These are phyloP conservation scores for Onychorhynchus coronatus DNA, from an alignment of 2,113 vertebrate species.

Conservation along the genomic window DNA sequence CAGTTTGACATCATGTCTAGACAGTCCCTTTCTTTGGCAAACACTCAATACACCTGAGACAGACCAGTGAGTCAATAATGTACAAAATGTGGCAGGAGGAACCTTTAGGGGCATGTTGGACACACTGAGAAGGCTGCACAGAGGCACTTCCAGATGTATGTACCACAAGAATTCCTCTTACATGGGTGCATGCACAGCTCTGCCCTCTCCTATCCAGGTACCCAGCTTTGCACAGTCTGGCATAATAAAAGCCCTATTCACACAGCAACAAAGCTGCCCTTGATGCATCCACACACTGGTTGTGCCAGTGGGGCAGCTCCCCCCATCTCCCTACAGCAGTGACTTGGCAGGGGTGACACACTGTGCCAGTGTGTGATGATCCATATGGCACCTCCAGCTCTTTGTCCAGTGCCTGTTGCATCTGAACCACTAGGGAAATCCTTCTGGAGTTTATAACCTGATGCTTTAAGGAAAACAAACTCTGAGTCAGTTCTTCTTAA, in stretches of 20 bases:
- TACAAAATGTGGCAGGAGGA: not conserved
- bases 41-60: not conserved
- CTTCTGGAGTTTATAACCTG: not conserved
- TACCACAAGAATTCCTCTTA: not conserved
- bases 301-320: fast-evolving
- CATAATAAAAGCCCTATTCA: not conserved
- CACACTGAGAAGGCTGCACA: not conserved
- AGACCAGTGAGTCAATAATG: not conserved
- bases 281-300: fast-evolving
- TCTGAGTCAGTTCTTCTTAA: not conserved
- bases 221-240: not conserved
- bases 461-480: not conserved
- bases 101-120: not conserved
- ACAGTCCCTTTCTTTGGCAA: not conserved
- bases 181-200: fast-evolving
- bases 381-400: not conserved
- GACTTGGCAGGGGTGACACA: not conserved
- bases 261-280: not conserved
- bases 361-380: fast-evolving
- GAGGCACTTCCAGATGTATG: not conserved
- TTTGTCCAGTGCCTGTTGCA: not conserved
- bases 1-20: not conserved
- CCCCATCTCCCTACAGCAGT: fast-evolving
- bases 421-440: not conserved
- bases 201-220: not conserved